Base-by-base conservation (phyloP, 2,888 invertebrate genomes). In the Phania funesta region DNA sequence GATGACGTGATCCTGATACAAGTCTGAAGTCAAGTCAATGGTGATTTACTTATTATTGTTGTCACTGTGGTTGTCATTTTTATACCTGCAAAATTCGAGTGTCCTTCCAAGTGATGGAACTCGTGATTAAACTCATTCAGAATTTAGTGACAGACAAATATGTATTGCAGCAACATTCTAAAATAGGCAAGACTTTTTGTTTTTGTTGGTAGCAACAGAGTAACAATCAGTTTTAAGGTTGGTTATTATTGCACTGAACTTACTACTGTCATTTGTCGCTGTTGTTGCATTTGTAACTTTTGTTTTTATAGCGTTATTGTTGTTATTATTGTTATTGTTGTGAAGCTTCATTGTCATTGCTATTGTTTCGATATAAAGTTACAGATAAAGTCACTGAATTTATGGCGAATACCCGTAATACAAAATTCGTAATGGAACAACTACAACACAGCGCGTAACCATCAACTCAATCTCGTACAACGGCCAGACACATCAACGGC, bases 1-100 rank as follows among this genome's bases (percentile, higher is more conserved):
- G 84, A 84, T 84, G 79, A 83, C 81, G 84, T 81, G 81, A 71
- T 44, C 41, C 73, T 81, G 84, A 84, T 84, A 84, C 81, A 73
- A 80, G 77, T 65, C 44, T 65, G 8, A 58, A 70, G 62, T 46
- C 18, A 60, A 80, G 76, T 76, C 70, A 80, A 76, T 76, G 71
- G 46, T 71, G 68, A 81, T 77, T 81, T 77, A 62, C 67, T 81
- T 73, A 24, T 68, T 60, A 22, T 62, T 62, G 18, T 65, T 32
- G 64, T 54, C 52, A 2, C 20, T 38, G 26, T 35, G 56, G 1
- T 38, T 58, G 2, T 73, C 76, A 62, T 41, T 54, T 24, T 20
- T 24, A 41, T 41, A 60, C 16, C 38, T 60, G 50, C 50, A 22
- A 16, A 26, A 16, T 11, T 8, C 26, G 3, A 52, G 32, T 38